These are phyloP conservation scores for Agrotis segetum DNA, from an alignment of 2,888 invertebrate species.

Conservation along the genomic window DNA sequence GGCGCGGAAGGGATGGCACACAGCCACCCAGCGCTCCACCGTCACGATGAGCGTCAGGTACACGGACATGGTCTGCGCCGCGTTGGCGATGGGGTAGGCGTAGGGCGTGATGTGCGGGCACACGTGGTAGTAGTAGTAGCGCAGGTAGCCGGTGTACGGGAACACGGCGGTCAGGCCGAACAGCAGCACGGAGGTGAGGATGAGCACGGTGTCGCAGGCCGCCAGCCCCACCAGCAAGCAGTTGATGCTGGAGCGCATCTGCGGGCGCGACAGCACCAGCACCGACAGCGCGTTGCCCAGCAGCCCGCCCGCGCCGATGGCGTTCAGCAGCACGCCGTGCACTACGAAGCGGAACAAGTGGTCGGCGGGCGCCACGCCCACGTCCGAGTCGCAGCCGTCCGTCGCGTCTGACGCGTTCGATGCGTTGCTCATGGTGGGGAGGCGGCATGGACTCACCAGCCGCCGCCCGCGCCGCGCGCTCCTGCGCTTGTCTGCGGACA, in stretches of 20 bases:
- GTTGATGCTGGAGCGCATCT: conserved; percentile 99
- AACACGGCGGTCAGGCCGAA: conserved; percentile 97
- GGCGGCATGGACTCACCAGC: conserved; percentile 45
- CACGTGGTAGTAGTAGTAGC: conserved; percentile 94
- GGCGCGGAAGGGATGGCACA: conserved; percentile 97
- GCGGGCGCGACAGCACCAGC: conserved; percentile 97
- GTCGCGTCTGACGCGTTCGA: conserved; percentile 61
- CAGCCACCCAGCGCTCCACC: conserved; percentile 98
- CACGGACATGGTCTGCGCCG: conserved; percentile 98
- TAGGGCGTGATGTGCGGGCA: conserved; percentile 95
- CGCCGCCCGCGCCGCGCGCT: neutral
- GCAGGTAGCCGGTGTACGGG: conserved; percentile 95
- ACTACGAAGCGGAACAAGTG: conserved; percentile 95
- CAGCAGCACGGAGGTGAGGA: conserved; percentile 95
- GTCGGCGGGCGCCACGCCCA: conserved; percentile 83
- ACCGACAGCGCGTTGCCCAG: conserved; percentile 97
- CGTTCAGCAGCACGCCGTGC: conserved; percentile 95
- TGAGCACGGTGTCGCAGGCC: conserved; percentile 97
- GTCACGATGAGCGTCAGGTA: conserved; percentile 98
- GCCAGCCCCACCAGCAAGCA: conserved; percentile 98
- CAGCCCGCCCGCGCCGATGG: conserved; percentile 95
- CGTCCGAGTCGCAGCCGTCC: conserved; percentile 81
- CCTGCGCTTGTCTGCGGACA: conserved; percentile 24
- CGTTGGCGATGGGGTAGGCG: conserved; percentile 96
- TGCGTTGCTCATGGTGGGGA: conserved; percentile 68